Percentiles rank a stretch among this genome's conserved stretches.
phyloP scores from a whole-genome alignment of 2,797 vertebrate genomes.

The Petrocephalus schoutedeni region DNA sequence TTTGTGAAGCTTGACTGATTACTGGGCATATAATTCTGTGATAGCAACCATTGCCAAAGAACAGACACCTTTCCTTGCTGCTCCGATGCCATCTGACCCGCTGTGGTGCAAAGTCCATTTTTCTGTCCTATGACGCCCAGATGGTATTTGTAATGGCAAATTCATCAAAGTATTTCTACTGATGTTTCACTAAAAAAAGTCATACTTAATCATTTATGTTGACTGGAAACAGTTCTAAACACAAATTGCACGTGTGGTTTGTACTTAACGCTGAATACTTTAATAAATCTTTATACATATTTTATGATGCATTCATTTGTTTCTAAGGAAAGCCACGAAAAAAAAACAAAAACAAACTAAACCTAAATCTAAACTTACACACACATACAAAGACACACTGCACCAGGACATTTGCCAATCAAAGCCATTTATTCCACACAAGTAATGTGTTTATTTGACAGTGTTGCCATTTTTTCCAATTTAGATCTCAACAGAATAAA shows the following conservation, averaged over 20 bases:
- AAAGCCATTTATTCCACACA: background rate
- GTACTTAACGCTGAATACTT: background rate
- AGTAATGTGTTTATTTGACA: background rate
- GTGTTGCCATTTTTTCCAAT: background rate
- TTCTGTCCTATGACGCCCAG: background rate
- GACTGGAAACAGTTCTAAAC: background rate
- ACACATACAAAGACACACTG: background rate
- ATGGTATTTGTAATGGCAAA: background rate
- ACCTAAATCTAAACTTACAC: background rate
- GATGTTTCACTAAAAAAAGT: background rate
- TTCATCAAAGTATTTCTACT: background rate
- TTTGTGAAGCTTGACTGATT: background rate
- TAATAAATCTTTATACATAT: conserved; percentile 3
- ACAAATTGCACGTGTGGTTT: background rate
- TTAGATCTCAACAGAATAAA: background rate
- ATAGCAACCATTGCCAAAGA: background rate
- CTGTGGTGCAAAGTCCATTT: background rate
- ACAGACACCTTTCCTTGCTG: background rate
- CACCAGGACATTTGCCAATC: background rate
- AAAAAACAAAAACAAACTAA: background rate
- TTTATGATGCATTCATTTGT: background rate
- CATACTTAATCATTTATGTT: background rate
- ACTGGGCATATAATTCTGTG: background rate
- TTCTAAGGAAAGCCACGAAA: background rate
- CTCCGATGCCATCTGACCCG: background rate